Evolutionary conservation across 2,797 vertebrate species (phyloP).

Genomic region (Squalus acanthias): DNA sequence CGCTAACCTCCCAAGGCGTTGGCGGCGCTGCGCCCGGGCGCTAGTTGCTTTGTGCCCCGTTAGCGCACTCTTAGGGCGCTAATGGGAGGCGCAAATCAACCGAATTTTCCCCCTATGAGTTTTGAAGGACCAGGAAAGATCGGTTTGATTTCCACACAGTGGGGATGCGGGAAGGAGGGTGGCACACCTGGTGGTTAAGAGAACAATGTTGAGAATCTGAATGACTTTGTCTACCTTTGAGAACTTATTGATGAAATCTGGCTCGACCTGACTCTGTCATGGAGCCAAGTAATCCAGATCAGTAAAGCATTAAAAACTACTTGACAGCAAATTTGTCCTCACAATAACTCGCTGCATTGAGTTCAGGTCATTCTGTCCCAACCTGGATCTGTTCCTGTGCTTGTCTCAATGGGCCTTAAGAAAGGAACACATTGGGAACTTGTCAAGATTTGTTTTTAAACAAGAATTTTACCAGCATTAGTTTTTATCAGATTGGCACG

Average conservation of each 20-base stretch:
- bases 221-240: neutral
- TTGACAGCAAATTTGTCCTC: neutral
- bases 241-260: neutral
- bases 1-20: no score
- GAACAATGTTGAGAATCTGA: neutral
- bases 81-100: no score
- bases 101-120: no score
- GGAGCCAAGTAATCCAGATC: neutral
- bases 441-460: neutral
- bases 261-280: neutral
- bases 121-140: neutral
- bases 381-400: neutral
- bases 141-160: neutral
- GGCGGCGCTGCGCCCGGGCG: no score
- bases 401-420: neutral
- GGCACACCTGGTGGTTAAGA: neutral
- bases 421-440: neutral
- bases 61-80: no score
- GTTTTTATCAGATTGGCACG: slow-evolving; percentile 13
- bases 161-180: neutral
- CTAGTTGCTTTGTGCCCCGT: no score
- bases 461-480: neutral
- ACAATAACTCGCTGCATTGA: neutral
- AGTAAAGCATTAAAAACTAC: neutral
- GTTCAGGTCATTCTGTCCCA: neutral